Evolutionary conservation across 2,888 invertebrate species (phyloP).

Genomic region (Slavum lentiscoides): DNA sequence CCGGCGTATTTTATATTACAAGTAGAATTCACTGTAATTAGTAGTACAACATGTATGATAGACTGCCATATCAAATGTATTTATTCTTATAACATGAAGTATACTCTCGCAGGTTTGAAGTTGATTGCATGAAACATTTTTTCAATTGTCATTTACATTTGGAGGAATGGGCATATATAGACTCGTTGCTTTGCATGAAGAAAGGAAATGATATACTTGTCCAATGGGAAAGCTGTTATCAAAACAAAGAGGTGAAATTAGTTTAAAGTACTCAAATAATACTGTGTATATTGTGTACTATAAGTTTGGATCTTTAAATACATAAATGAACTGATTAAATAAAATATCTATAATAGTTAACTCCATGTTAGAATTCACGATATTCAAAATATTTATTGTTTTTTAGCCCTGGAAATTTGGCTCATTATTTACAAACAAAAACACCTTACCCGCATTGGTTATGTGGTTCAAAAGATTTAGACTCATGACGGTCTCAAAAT

Average conservation of each 20-base stretch:
- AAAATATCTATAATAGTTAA: not conserved
- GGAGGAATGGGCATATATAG: conserved; percentile 33
- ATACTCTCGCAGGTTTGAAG: conserved; percentile 34
- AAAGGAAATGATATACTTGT: conserved; percentile 23
- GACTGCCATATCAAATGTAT: not conserved
- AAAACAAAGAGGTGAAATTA: conserved; percentile 40
- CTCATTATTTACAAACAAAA: conserved; percentile 28
- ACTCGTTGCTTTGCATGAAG: conserved; percentile 24
- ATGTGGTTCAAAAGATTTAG: conserved; percentile 35
- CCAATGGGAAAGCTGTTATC: conserved; percentile 29
- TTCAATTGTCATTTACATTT: conserved; percentile 35
- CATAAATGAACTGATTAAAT: not conserved
- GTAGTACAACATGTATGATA: not conserved
- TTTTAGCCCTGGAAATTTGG: conserved; percentile 44
- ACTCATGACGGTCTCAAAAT: conserved; percentile 41
- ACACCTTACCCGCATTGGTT: conserved; percentile 24
- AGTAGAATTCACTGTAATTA: too few relatives aligned
- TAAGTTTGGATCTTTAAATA: not conserved
- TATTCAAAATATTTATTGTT: not conserved
- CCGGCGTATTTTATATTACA: too few relatives aligned
- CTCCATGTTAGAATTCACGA: not conserved
- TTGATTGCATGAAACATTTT: conserved; percentile 30
- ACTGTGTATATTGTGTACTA: not conserved
- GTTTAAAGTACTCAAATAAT: not conserved
- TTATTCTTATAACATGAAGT: not conserved